Evolutionary conservation across 2,888 invertebrate species (phyloP).

Genomic region (Aleiodes leptofemur): DNA sequence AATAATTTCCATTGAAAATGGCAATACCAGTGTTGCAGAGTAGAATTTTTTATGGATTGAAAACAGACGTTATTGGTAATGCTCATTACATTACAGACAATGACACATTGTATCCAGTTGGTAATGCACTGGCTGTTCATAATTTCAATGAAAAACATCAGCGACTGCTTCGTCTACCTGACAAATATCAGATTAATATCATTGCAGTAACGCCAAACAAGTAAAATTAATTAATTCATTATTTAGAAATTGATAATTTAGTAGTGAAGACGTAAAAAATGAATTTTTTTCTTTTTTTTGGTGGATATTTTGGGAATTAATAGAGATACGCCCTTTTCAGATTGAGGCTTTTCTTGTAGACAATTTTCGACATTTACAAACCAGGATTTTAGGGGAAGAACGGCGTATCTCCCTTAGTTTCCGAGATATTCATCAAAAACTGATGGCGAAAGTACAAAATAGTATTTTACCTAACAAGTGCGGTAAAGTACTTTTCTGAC

Average conservation of each 20-base stretch:
- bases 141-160: constrained; percentile 85
- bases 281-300: background rate
- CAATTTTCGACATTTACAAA: too few species aligned
- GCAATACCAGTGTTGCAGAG: constrained; percentile 78
- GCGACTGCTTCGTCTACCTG: constrained; percentile 82
- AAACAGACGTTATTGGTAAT: constrained; percentile 82
- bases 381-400: too few species aligned
- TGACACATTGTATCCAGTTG: constrained; percentile 88
- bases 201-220: constrained; percentile 82
- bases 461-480: too few species aligned
- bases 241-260: too few species aligned
- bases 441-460: too few species aligned
- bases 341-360: background rate
- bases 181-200: constrained; percentile 81
- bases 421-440: too few species aligned
- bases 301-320: too few species aligned
- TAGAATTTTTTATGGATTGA: constrained; percentile 80
- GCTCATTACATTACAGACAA: constrained; percentile 84
- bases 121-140: constrained; percentile 85
- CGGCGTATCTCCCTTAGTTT: too few species aligned
- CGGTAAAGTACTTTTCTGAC: too few species aligned
- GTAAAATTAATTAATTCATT: constrained; percentile 74
- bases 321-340: background rate
- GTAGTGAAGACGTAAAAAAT: background rate
- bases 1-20: constrained; percentile 57